A percentile compares a stretch with the other conserved stretches of the same genome.
Evolutionary conservation across 2,113 vertebrate genomes (phyloP).

Genomic region (Pterocles burchelli): DNA sequence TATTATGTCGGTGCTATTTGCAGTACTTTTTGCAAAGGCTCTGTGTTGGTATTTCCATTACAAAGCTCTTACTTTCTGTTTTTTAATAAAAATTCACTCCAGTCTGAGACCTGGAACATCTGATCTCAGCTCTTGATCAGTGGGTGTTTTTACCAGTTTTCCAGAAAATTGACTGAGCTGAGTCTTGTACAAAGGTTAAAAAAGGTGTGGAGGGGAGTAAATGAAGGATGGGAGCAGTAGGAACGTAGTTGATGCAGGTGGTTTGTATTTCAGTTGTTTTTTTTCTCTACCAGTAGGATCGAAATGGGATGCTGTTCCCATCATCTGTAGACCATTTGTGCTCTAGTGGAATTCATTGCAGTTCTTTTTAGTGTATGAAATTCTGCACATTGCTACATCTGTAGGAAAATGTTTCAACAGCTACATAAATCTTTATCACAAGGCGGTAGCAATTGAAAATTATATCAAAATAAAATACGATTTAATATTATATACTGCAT

Average conservation of each 20-base stretch:
- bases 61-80: constrained; percentile 11
- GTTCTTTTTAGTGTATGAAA: neutral
- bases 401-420: neutral
- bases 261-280: neutral
- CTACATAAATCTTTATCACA: neutral
- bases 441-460: neutral
- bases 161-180: constrained; percentile 40
- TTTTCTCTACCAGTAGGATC: neutral
- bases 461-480: neutral
- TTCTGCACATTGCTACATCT: neutral
- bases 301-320: neutral
- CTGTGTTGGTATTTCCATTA: constrained; percentile 10
- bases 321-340: neutral
- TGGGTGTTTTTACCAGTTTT: constrained; percentile 51
- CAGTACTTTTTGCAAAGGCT: neutral
- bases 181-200: constrained; percentile 22
- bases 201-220: neutral
- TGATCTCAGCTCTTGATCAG: constrained; percentile 19
- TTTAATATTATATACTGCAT: neutral
- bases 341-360: neutral
- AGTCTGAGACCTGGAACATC: constrained; percentile 1
- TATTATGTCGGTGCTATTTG: neutral
- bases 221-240: neutral
- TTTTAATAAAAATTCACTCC: constrained; percentile 42
- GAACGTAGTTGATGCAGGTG: neutral